A percentile compares a stretch with the other conserved stretches of the same genome.
Evolutionary conservation across 2,888 invertebrate species (phyloP).

Genomic region (Bedellia somnulentella): DNA sequence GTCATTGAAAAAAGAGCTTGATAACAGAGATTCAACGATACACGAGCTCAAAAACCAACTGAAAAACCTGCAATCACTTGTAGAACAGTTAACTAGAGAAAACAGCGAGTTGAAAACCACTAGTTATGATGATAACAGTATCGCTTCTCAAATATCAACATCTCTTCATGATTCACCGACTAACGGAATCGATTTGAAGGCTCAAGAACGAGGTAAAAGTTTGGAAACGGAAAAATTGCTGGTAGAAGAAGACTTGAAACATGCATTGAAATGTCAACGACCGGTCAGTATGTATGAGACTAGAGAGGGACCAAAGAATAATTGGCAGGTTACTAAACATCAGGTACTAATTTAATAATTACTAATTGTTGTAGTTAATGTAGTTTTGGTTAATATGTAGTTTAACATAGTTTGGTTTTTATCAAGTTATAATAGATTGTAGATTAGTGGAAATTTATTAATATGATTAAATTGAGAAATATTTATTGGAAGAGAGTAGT

Average conservation of each 20-base stretch:
- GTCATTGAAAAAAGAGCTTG: conserved; percentile 58
- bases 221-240: conserved; percentile 49
- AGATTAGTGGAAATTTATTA: no score
- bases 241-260: conserved; percentile 33
- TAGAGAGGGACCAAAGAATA: conserved; percentile 68
- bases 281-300: conserved; percentile 90
- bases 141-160: conserved; percentile 33
- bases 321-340: conserved; percentile 63
- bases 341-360: conserved; percentile 45
- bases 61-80: conserved; percentile 63
- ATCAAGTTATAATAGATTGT: no score
- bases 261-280: conserved; percentile 56
- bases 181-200: conserved; percentile 21
- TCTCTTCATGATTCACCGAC: conserved; percentile 21
- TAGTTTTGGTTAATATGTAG: no score
- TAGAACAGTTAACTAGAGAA: conserved; percentile 78
- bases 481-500: no score
- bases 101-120: conserved; percentile 73
- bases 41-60: conserved; percentile 66
- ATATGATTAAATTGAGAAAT: no score
- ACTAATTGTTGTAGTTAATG: no score
- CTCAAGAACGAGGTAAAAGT: conserved; percentile 39
- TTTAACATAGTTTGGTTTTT: no score
- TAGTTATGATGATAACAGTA: conserved; percentile 40
- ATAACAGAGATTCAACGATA: conserved; percentile 66